These are phyloP conservation scores for Collichthys lucidus DNA, from an alignment of 2,113 vertebrate species.

Conservation along the genomic window DNA sequence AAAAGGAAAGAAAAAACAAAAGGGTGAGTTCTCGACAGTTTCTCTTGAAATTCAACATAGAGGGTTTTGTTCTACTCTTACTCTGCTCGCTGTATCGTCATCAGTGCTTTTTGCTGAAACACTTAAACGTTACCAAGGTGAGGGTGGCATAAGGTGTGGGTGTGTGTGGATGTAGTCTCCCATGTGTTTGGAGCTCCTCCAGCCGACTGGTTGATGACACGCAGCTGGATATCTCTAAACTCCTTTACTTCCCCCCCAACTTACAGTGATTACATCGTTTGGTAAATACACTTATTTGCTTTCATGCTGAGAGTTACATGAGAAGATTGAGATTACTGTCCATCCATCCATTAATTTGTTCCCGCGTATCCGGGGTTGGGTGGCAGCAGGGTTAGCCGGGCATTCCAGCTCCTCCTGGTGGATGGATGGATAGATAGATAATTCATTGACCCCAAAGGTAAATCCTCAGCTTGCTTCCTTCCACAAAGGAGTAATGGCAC, in stretches of 20 bases:
- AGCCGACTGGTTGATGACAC: slow-evolving; percentile 6
- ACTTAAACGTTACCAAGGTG: neutral
- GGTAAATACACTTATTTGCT: neutral
- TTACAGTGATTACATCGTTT: neutral
- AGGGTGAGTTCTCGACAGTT: neutral
- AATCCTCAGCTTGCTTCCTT: too few species aligned
- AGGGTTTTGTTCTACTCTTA: neutral
- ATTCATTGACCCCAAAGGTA: too few species aligned
- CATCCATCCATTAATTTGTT: too few species aligned
- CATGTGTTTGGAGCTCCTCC: neutral
- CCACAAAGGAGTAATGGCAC: too few species aligned
- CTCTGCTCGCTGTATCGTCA: slow-evolving; percentile 8
- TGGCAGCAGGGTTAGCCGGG: too few species aligned
- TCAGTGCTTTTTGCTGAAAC: neutral
- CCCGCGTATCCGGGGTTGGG: too few species aligned
- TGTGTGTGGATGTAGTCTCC: slow-evolving; percentile 11
- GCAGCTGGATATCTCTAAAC: slow-evolving; percentile 1
- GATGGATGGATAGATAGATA: too few species aligned
- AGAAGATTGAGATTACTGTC: neutral
- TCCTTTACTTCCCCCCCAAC: slow-evolving; percentile 3
- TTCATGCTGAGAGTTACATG: neutral
- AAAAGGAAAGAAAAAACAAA: neutral
- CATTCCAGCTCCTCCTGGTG: too few species aligned
- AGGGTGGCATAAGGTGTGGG: neutral
- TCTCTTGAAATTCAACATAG: neutral